These are phyloP conservation scores for Palloptera scutellata DNA, from an alignment of 2,888 invertebrate species.

Conservation along the genomic window DNA sequence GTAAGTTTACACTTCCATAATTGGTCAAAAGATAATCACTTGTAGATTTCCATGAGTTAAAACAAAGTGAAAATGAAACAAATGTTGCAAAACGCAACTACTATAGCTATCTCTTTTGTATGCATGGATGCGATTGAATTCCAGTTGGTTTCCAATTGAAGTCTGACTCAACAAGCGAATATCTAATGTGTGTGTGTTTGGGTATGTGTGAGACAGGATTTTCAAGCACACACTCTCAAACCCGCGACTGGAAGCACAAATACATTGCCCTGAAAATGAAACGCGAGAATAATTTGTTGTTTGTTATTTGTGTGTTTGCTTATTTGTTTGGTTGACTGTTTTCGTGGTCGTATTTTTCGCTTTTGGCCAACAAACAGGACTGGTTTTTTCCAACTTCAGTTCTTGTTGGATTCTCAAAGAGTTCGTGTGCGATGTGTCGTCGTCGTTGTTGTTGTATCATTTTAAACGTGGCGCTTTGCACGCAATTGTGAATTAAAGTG, in stretches of 20 bases:
- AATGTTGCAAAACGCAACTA: constrained; percentile 13
- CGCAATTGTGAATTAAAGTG: constrained; percentile 3
- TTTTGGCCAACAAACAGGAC: constrained; percentile 57
- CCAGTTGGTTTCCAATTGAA: constrained; percentile 5
- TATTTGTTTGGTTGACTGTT: too few species aligned
- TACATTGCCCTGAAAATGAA: not conserved
- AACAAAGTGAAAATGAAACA: constrained; percentile 35
- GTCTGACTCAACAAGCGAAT: not conserved
- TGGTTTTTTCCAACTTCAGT: constrained; percentile 64
- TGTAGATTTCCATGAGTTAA: constrained; percentile 30
- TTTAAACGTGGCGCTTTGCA: constrained; percentile 20
- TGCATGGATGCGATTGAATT: constrained; percentile 8
- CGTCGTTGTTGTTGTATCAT: constrained; percentile 22
- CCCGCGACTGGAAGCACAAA: constrained; percentile 16
- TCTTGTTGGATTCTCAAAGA: constrained; percentile 64
- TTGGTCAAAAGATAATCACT: not conserved
- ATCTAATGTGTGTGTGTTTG: not conserved
- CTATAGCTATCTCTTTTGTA: constrained; percentile 19
- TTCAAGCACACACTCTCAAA: not conserved
- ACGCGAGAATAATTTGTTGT: constrained; percentile 19
- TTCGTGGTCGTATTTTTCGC: constrained; percentile 22
- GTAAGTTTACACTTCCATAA: constrained; percentile 1
- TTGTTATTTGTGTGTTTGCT: too few species aligned
- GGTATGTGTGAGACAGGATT: not conserved
- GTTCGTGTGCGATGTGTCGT: constrained; percentile 51